These are phyloP conservation scores for Pipa parva DNA, from an alignment of 2,113 vertebrate species.

Conservation along the genomic window DNA sequence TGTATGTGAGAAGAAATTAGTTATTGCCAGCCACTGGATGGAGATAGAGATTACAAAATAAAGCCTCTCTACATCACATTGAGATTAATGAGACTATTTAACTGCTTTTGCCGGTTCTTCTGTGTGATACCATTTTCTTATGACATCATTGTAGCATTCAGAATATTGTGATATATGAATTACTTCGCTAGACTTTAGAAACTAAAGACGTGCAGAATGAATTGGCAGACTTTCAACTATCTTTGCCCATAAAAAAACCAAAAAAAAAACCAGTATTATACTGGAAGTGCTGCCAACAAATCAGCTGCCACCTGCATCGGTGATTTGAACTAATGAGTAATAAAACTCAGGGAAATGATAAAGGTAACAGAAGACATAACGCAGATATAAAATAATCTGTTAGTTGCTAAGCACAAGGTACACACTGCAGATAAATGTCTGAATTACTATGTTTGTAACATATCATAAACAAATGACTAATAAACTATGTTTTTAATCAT, in stretches of 20 bases:
- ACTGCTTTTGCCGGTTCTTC: conserved; percentile 47
- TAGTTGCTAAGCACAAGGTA: too few relatives aligned
- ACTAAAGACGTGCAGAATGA: conserved; percentile 42
- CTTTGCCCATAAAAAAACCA: conserved; percentile 44
- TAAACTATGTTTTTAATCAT: too few relatives aligned
- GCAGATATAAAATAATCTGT: not conserved
- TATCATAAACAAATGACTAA: too few relatives aligned
- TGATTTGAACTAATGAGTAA: conserved; percentile 54
- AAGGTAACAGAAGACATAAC: conserved; percentile 5
- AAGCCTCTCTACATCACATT: conserved; percentile 51
- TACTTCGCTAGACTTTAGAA: conserved; percentile 51
- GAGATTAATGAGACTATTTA: conserved; percentile 57
- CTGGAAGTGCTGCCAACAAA: conserved; percentile 43
- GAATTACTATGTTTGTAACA: too few relatives aligned
- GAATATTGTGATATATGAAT: conserved; percentile 59
- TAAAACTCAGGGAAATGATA: conserved; percentile 31
- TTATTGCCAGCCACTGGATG: conserved; percentile 53
- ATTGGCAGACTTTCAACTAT: conserved; percentile 54
- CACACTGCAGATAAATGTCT: too few relatives aligned
- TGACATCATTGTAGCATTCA: conserved; percentile 56
- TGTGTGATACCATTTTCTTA: conserved; percentile 47
- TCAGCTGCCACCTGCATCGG: conserved; percentile 50
- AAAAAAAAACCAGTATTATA: conserved; percentile 30
- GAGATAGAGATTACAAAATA: conserved; percentile 49
- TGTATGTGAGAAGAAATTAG: conserved; percentile 58